Conservation (phyloP, 2,888 invertebrate species). For the Cybosia mesomella region DNA sequence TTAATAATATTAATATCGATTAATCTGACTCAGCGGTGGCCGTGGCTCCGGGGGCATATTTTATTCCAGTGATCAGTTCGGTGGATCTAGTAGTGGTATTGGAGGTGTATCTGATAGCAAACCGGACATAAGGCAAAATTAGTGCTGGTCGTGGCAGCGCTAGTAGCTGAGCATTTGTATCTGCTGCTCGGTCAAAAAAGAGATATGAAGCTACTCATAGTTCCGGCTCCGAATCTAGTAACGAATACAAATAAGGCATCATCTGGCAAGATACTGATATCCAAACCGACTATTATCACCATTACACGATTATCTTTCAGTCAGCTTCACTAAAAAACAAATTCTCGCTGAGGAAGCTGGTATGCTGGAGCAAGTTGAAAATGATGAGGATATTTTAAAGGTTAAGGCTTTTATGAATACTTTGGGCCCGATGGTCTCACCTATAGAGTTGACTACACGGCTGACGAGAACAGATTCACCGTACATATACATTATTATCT, state of each 20-base stretch:
- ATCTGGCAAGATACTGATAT: constrained; percentile 77
- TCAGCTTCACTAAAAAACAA: constrained; percentile 83
- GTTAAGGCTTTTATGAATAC: too few relatives aligned
- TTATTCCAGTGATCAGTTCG: constrained; percentile 45
- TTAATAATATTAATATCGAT: neutral
- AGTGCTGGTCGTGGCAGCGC: constrained; percentile 17
- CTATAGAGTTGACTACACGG: constrained; percentile 82
- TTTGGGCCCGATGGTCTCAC: too few relatives aligned
- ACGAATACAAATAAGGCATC: constrained; percentile 78
- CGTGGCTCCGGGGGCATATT: constrained; percentile 54
- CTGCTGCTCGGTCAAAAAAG: constrained; percentile 32
- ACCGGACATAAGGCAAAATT: neutral
- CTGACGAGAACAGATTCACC: constrained; percentile 80
- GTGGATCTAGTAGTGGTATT: constrained; percentile 28
- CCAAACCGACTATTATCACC: constrained; percentile 77
- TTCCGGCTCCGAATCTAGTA: constrained; percentile 52
- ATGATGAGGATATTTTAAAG: constrained; percentile 64
- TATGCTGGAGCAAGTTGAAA: constrained; percentile 70
- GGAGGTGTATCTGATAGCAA: neutral
- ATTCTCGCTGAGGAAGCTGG: constrained; percentile 82
- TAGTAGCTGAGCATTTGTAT: neutral
- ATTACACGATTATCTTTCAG: constrained; percentile 81
- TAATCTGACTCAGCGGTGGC: neutral
- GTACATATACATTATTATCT: too few relatives aligned
- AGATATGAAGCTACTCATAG: too few relatives aligned